Evolutionary conservation across 2,113 vertebrate genomes (phyloP), one percentile per base, ranked within the genome.

Genomic region (Phainopepla nitens): DNA sequence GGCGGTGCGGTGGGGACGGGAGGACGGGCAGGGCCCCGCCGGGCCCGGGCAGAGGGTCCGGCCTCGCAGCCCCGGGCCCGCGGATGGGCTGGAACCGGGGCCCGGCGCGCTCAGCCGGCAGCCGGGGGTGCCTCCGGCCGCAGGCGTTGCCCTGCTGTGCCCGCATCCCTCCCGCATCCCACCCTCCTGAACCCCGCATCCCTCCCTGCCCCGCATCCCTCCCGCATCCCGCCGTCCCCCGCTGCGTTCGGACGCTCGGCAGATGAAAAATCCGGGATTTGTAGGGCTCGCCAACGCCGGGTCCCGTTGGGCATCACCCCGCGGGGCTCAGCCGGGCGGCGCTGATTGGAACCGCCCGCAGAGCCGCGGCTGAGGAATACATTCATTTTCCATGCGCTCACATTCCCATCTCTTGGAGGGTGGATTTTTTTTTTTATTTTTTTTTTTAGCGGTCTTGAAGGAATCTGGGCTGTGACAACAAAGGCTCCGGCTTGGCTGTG

Each of bases 401-500:
- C 88, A 62, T 83, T 45, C 75, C 79, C 91, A 1, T 39, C 88
- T 92, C 71, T 82, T 1, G 25, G 16, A 76, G 88, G 82, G 33
- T 57, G 85, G 69, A 20, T 86, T 78, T 73, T 66, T 54, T 54
- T 77, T 89, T 87, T 86, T 78, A 70, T 66, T 54, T 54, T 77
- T 89, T 87, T 75, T 56, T 54, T 54, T 4, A 91, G 90, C 53
- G 27, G 88, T 91, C 61, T 94, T 36, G 79, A 15, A 94, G 64
- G 94, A 94, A 94, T 94, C 77, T 13, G 41, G 72, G 94, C 87
- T 65, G 33, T 87, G 89, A 87, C 77, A 97, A 96, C 96, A 96
- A 97, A 97, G 94, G 16, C 89, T 81, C 39, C 9, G 49, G 69
- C 82, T 82, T 41, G 72, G 90, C 89, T 6, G 24, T 6, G 94